phyloP scores from a whole-genome alignment of 2,888 invertebrate genomes.

The Tricholauxania praeusta region DNA sequence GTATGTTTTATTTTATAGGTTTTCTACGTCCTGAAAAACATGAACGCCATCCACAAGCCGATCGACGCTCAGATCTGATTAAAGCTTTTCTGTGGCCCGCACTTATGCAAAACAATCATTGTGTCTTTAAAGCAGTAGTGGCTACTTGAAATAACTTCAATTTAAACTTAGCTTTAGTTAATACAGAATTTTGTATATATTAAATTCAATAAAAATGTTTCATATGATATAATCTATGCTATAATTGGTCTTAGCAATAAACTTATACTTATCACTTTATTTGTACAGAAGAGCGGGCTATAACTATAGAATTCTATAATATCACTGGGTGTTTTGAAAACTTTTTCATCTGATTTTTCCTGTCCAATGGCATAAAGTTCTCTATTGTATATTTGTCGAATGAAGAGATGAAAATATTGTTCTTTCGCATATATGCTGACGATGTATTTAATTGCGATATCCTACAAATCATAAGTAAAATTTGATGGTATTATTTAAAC shows the following conservation, averaged over 20 bases:
- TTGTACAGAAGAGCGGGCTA: slow-evolving; percentile 64
- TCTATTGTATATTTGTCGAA: slow-evolving; percentile 58
- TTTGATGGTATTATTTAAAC: neutral
- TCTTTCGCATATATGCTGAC: slow-evolving; percentile 63
- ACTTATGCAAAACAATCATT: slow-evolving; percentile 80
- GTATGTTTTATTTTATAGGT: slow-evolving; percentile 64
- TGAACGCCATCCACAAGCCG: slow-evolving; percentile 82
- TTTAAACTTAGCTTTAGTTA: slow-evolving; percentile 13
- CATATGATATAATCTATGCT: slow-evolving; percentile 36
- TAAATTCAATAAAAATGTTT: slow-evolving; percentile 26
- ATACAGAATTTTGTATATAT: slow-evolving; percentile 34
- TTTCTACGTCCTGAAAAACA: slow-evolving; percentile 81
- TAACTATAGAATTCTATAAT: slow-evolving; percentile 64
- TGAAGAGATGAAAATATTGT: slow-evolving; percentile 64
- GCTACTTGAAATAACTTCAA: slow-evolving; percentile 72
- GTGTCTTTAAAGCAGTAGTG: slow-evolving; percentile 88
- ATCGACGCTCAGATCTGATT: slow-evolving; percentile 80
- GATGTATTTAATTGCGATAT: slow-evolving; percentile 64
- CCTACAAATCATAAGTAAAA: slow-evolving; percentile 47
- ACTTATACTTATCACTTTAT: slow-evolving; percentile 59
- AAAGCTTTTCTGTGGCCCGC: slow-evolving; percentile 90
- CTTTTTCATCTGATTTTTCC: slow-evolving; percentile 60
- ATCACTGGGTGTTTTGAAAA: slow-evolving; percentile 62
- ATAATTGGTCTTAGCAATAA: slow-evolving; percentile 60
- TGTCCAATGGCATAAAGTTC: slow-evolving; percentile 64